A percentile compares a stretch with the other conserved stretches of the same genome.
Evolutionary conservation across 2,113 vertebrate genomes (phyloP).

Genomic region (Rhynchopsitta pachyrhyncha): DNA sequence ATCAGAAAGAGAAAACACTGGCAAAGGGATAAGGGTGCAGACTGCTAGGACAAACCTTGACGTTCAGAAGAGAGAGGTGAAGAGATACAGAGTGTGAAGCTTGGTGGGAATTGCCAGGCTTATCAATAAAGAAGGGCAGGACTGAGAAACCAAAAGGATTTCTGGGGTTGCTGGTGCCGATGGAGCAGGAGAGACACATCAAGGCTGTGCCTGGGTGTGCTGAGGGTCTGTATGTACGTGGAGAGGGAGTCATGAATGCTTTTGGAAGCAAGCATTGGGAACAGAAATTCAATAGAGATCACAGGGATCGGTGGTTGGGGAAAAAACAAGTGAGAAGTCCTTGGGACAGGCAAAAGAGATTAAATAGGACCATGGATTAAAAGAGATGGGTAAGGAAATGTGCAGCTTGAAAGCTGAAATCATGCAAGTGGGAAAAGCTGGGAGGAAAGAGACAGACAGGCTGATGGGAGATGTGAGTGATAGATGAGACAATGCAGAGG

Average conservation of each 20-base stretch:
- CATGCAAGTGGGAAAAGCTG: not conserved
- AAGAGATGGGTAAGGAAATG: not conserved
- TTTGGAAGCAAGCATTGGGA: not conserved
- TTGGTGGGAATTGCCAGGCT: not conserved
- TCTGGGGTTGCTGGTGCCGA: not conserved
- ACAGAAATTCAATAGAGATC: not conserved
- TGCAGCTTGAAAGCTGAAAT: constrained; percentile 15
- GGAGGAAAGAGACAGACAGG: not conserved
- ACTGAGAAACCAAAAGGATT: not conserved
- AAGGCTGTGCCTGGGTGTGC: not conserved
- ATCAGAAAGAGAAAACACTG: not conserved
- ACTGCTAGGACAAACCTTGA: constrained; percentile 10
- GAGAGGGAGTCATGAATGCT: not conserved
- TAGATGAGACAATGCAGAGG: constrained; percentile 40
- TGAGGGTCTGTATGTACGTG: not conserved
- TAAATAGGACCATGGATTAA: not conserved
- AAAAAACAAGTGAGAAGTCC: not conserved
- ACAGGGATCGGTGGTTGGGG: not conserved
- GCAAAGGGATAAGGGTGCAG: not conserved
- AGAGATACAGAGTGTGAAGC: not conserved
- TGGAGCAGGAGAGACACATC: not conserved
- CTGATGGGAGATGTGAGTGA: constrained; percentile 9
- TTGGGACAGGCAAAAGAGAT: not conserved
- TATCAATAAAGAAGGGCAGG: not conserved
- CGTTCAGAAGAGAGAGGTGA: not conserved